Conservation (phyloP, 2,888 invertebrate genomes). For the Agrilus cyanescens region DNA sequence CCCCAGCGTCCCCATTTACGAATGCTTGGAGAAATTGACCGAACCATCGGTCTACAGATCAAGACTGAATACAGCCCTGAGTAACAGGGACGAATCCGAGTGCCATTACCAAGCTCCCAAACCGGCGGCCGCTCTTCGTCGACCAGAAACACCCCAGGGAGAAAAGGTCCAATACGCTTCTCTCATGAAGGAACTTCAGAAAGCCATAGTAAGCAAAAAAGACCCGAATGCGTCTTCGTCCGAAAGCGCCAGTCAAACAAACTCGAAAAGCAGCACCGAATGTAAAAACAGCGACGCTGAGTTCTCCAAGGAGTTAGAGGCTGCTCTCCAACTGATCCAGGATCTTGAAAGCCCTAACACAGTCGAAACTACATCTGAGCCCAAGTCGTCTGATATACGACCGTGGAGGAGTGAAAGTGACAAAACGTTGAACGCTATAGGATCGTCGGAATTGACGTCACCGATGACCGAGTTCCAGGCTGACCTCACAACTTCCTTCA, state of each 20-base stretch:
- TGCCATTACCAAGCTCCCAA: slow-evolving; percentile 29
- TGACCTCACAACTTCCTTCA: slow-evolving; percentile 25
- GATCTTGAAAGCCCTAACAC: slow-evolving; percentile 40
- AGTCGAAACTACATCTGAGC: slow-evolving; percentile 35
- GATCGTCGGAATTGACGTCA: slow-evolving; percentile 32
- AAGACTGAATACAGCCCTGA: slow-evolving; percentile 31
- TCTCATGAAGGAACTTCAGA: slow-evolving; percentile 38
- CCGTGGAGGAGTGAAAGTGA: slow-evolving; percentile 34
- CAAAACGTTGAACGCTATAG: slow-evolving; percentile 35
- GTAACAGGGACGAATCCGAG: slow-evolving; percentile 23
- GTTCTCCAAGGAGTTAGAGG: slow-evolving; percentile 39
- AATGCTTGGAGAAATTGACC: slow-evolving; percentile 36
- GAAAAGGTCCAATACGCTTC: slow-evolving; percentile 40
- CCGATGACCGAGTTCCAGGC: slow-evolving; percentile 28
- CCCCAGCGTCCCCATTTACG: slow-evolving; percentile 31
- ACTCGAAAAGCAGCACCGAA: slow-evolving; percentile 26
- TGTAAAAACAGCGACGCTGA: slow-evolving; percentile 36
- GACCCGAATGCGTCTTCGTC: slow-evolving; percentile 28
- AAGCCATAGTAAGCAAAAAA: slow-evolving; percentile 34
- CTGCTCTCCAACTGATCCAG: slow-evolving; percentile 38
- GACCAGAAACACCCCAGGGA: slow-evolving; percentile 27
- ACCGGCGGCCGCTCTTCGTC: slow-evolving; percentile 23
- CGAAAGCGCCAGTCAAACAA: slow-evolving; percentile 27
- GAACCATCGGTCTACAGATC: slow-evolving; percentile 36
- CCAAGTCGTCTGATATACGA: slow-evolving; percentile 23